Conservation (phyloP, 2,797 vertebrate species). For the Anniella stebbinsi region DNA sequence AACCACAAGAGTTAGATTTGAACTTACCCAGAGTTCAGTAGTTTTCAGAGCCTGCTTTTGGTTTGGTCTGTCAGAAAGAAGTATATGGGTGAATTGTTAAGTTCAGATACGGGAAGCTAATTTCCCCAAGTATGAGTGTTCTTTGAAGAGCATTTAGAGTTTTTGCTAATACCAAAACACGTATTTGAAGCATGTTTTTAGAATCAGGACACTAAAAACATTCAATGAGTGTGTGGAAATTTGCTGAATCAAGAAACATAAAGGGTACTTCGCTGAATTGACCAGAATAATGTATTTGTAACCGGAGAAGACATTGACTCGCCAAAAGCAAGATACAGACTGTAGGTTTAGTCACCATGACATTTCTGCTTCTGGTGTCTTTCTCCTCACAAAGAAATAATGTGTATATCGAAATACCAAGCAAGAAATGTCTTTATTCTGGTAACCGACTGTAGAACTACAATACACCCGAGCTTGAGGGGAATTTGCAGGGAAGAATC, state of each 20-base stretch:
- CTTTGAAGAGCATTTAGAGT: slow-evolving; percentile 33
- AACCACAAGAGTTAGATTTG: slow-evolving; percentile 73
- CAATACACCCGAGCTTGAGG: neutral
- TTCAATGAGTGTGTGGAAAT: fast-evolving
- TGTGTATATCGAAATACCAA: neutral
- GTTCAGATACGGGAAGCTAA: slow-evolving; percentile 60
- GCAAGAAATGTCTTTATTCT: slow-evolving; percentile 18
- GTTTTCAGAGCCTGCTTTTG: slow-evolving; percentile 74
- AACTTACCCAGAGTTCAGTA: slow-evolving; percentile 72
- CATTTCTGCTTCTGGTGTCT: neutral
- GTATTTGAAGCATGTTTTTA: neutral
- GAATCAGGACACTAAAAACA: slow-evolving; percentile 1
- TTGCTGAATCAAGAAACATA: slow-evolving; percentile 14
- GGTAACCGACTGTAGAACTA: neutral
- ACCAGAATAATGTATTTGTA: neutral
- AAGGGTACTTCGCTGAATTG: neutral
- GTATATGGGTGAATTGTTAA: slow-evolving; percentile 63
- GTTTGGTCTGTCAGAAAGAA: slow-evolving; percentile 65
- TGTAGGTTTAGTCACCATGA: slow-evolving; percentile 23
- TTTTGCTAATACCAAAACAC: neutral
- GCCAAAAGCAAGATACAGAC: neutral
- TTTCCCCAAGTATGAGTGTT: slow-evolving; percentile 38
- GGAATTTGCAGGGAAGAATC: neutral
- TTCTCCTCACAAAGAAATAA: slow-evolving; percentile 10
- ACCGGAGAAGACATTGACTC: neutral